Evolutionary conservation across 2,888 invertebrate genomes (phyloP).

Genomic region (Anticlea derivata): DNA sequence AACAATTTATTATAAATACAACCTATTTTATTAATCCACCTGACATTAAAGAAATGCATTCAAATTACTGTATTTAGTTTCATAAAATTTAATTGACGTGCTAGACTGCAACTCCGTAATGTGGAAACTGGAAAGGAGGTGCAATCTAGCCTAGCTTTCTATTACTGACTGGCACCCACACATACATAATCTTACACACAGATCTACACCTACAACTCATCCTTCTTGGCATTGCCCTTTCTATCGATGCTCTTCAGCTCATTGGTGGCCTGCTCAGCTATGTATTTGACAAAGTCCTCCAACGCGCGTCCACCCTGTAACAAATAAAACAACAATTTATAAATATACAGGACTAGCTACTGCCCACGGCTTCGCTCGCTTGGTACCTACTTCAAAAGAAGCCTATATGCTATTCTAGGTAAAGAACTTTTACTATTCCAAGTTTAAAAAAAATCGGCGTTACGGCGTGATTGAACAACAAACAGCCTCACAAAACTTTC

Average conservation of each 20-base stretch:
- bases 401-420: no score
- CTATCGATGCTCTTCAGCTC: conserved; percentile 95
- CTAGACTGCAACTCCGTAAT: conserved; percentile 33
- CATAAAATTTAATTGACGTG: conserved; percentile 53
- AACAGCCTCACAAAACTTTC: no score
- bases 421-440: no score
- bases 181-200: conserved; percentile 59
- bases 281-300: conserved; percentile 97
- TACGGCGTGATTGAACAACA: no score
- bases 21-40: conserved; percentile 74
- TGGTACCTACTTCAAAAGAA: no score
- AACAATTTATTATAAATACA: conserved; percentile 69
- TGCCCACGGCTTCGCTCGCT: no score
- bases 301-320: conserved; percentile 95
- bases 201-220: conserved; percentile 75
- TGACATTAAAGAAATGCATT: conserved; percentile 76
- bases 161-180: conserved; percentile 27
- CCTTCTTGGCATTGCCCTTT: conserved; percentile 87
- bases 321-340: background rate
- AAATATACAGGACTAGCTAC: no score
- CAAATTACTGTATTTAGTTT: conserved; percentile 80
- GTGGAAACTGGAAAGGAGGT: conserved; percentile 32
- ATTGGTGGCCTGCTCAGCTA: conserved; percentile 94
- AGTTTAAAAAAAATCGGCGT: no score
- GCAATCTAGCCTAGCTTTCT: conserved; percentile 25